phyloP scores from a whole-genome alignment of 2,888 invertebrate species.

The Andrena minutula region DNA sequence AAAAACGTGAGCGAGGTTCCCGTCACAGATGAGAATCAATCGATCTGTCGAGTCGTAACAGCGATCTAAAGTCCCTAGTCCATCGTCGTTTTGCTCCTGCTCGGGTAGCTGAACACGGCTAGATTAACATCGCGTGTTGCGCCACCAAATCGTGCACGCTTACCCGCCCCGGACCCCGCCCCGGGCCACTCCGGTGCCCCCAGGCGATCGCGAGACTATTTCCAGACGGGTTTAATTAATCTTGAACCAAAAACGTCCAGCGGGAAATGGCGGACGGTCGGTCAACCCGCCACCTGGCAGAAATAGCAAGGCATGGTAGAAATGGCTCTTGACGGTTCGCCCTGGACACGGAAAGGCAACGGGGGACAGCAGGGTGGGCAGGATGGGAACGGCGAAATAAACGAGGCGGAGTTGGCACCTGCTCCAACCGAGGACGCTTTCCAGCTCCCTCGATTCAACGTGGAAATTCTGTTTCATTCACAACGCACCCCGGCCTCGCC shows the following conservation, averaged over 20 bases:
- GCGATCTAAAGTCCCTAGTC: constrained; percentile 42
- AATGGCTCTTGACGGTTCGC: constrained; percentile 57
- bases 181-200: constrained; percentile 9
- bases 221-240: constrained; percentile 82
- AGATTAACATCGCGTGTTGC: constrained; percentile 74
- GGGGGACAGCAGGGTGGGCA: constrained; percentile 13
- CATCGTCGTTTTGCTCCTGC: constrained; percentile 13
- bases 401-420: constrained; percentile 76
- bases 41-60: constrained; percentile 39
- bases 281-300: constrained; percentile 79
- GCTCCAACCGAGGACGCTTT: constrained; percentile 41
- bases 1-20: background rate
- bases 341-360: constrained; percentile 27
- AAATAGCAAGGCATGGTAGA: constrained; percentile 77
- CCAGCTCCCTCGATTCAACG: constrained; percentile 13
- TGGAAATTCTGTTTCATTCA: background rate
- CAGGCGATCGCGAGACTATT: constrained; percentile 74
- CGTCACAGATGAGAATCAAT: background rate
- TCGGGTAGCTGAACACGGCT: constrained; percentile 43
- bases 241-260: constrained; percentile 81
- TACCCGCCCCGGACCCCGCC: constrained; percentile 21
- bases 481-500: background rate
- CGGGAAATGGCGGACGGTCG: constrained; percentile 73
- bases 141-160: constrained; percentile 62
- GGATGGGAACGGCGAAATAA: constrained; percentile 64